Evolutionary conservation across 2,797 vertebrate species (phyloP).

Genomic region (Chiropotes sagulatus): DNA sequence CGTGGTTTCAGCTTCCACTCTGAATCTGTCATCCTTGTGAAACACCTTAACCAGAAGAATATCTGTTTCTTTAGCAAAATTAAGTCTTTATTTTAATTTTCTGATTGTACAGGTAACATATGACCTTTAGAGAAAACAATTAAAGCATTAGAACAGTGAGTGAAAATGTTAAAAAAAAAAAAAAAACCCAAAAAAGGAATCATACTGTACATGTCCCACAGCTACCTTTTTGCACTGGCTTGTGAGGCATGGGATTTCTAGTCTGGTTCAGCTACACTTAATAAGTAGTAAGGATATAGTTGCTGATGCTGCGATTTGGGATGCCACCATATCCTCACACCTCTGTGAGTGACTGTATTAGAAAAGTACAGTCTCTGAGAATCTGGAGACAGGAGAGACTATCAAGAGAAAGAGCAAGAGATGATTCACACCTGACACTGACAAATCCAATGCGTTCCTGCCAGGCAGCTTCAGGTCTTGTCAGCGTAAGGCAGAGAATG

Average conservation of each 20-base stretch:
- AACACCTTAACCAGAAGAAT: not conserved
- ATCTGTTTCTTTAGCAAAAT: not conserved
- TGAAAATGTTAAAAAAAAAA: not conserved
- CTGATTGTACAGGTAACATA: not conserved
- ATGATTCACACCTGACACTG: not conserved
- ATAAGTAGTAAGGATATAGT: not conserved
- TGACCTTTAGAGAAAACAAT: not conserved
- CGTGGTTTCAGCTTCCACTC: not conserved
- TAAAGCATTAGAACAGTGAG: not conserved
- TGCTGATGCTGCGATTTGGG: not conserved
- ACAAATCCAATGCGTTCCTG: not conserved
- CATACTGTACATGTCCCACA: rapidly evolving
- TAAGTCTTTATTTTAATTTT: constrained; percentile 3
- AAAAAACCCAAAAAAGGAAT: no score
- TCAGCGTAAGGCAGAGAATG: no score
- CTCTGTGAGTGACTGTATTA: not conserved
- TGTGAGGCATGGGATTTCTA: not conserved
- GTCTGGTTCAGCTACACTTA: not conserved
- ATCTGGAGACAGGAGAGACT: not conserved
- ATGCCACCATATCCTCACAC: not conserved
- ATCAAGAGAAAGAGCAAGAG: not conserved
- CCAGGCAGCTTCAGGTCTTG: not conserved
- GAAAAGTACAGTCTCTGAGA: not conserved
- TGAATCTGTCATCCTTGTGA: not conserved
- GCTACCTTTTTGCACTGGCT: not conserved